Percentiles rank a stretch among this genome's conserved stretches.
Conservation (phyloP, 2,113 vertebrate genomes). For the Trichomycterus rosablanca region DNA sequence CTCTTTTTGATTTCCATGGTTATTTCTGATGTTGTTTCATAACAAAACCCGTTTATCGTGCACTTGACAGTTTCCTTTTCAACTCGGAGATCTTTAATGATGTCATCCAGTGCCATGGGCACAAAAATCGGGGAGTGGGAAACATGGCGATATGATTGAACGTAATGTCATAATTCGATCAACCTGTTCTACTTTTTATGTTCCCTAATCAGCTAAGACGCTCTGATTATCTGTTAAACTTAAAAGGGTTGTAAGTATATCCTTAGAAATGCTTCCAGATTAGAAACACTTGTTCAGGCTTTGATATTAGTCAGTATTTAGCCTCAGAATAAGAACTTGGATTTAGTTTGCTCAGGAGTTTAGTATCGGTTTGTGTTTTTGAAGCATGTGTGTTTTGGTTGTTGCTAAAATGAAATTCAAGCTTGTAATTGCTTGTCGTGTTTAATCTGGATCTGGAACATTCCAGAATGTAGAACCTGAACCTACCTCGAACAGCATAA, state of each 20-base stretch:
- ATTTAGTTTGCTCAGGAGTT: no score
- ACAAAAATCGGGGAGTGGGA: conserved; percentile 22
- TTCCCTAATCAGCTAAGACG: conserved; percentile 8
- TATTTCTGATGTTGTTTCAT: conserved; percentile 61
- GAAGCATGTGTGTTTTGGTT: no score
- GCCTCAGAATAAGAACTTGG: no score
- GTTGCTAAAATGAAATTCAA: no score
- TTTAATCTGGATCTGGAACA: no score
- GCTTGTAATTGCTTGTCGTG: no score
- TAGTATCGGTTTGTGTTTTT: no score
- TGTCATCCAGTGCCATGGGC: conserved; percentile 63
- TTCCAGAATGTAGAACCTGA: no score
- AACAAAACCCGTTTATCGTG: conserved; percentile 58
- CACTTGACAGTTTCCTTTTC: conserved; percentile 36
- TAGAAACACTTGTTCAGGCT: conserved; percentile 17
- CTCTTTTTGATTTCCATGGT: conserved; percentile 59
- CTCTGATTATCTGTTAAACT: no score
- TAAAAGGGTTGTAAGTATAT: conserved; percentile 7
- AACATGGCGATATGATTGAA: conserved; percentile 13
- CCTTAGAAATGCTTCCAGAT: conserved; percentile 13
- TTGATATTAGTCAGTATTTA: no score
- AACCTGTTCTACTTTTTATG: background rate
- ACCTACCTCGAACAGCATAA: no score
- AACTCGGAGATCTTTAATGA: conserved; percentile 65
- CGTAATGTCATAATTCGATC: background rate